These are phyloP conservation scores for Aphidius ervi DNA, from an alignment of 1,140 invertebrate genomes.

Conservation along the genomic window DNA sequence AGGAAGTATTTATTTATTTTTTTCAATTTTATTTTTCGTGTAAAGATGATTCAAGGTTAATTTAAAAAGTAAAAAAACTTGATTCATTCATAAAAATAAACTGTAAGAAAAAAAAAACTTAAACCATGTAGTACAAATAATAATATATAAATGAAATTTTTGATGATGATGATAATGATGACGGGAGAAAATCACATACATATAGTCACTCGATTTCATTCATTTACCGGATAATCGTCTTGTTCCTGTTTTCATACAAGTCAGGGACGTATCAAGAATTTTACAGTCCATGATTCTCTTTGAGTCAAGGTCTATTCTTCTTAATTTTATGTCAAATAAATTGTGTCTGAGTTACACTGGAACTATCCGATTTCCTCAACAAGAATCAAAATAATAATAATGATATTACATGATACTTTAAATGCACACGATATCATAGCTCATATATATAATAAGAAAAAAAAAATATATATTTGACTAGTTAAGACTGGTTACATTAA, in stretches of 20 bases:
- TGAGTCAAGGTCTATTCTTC: conserved; percentile 30
- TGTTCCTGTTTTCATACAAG: conserved; percentile 43
- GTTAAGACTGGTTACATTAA: too few relatives aligned
- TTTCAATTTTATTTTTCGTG: background rate
- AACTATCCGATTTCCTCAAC: conserved; percentile 27
- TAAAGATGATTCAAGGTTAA: background rate
- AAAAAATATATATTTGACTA: background rate
- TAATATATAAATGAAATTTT: conserved; percentile 2
- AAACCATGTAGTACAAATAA: background rate
- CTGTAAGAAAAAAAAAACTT: background rate
- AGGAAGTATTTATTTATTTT: background rate
- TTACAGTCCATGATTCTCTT: background rate
- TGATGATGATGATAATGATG: conserved; percentile 1
- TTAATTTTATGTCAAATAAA: background rate
- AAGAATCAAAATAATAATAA: conserved; percentile 5
- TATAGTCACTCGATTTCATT: conserved; percentile 43
- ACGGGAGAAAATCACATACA: background rate
- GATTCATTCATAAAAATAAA: background rate
- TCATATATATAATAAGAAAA: background rate
- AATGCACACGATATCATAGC: background rate
- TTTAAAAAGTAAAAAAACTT: background rate
- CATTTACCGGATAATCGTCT: conserved; percentile 44
- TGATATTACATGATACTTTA: background rate
- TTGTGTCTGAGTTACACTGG: conserved; percentile 13
- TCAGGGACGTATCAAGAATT: conserved; percentile 34